Evolutionary conservation across 1,140 invertebrate species (phyloP), one percentile per base, ranked within the genome.

Genomic region (Teleopsis dalmanni): DNA sequence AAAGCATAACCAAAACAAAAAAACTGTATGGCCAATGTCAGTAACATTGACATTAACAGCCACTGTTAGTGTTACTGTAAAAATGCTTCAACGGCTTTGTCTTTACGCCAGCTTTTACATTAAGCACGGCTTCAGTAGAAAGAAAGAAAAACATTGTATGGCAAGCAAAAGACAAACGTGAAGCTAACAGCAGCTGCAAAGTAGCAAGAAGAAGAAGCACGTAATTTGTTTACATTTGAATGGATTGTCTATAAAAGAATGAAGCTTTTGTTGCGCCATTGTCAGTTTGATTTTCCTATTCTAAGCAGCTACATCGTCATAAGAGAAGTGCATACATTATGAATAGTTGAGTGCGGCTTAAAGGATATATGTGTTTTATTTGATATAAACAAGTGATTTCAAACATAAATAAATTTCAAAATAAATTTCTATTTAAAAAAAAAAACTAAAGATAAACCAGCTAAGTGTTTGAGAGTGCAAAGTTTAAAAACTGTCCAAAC

Each of bases 161-260:
- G n/a, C n/a, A n/a, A n/a, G n/a, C n/a, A n/a, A n/a, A n/a, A n/a
- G n/a, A n/a, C n/a, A n/a, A n/a, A n/a, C n/a, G n/a, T n/a, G n/a
- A n/a, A n/a, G n/a, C n/a, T n/a, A n/a, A n/a, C n/a, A n/a, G n/a
- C n/a, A n/a, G n/a, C n/a, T n/a, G n/a, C n/a, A n/a, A n/a, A n/a
- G n/a, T n/a, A n/a, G n/a, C n/a, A 31, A 38, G 31, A 35, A 37
- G 38, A 48, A 38, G 41, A 16, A 43, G 16, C n/a, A 4, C 8
- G 18, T 31, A 43, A 43, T 43, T 43, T 43, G 25, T 43, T 43
- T 38, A 35, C 46, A 34, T 33, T 14, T 31, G 52, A 65, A 65
- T 55, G 57, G 56, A 58, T 60, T 63, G 62, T 65, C 62, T 65
- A 65, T 65, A 65, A 60, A 65, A 65, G 62, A 65, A 65, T 62